Evolutionary conservation across 2,888 invertebrate genomes (phyloP).

Genomic region (Marronus borbonicus): DNA sequence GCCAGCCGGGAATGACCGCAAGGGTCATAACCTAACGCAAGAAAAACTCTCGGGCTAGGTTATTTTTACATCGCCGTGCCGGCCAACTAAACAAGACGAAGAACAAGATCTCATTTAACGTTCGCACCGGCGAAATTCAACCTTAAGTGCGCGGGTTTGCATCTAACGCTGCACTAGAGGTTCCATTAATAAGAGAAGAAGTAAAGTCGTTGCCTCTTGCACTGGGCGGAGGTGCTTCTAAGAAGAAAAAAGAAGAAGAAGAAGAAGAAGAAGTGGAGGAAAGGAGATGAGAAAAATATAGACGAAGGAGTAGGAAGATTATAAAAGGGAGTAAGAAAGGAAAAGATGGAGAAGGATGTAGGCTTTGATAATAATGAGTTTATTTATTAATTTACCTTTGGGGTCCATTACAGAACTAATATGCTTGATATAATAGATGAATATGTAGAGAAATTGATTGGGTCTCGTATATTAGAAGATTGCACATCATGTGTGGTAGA

Average conservation of each 20-base stretch:
- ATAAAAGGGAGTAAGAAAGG: neutral
- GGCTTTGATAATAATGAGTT: slow-evolving; percentile 18
- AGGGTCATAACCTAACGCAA: slow-evolving; percentile 50
- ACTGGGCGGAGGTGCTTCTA: neutral
- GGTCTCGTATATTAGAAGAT: too few species aligned
- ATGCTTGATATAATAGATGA: too few species aligned
- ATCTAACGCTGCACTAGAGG: slow-evolving; percentile 20
- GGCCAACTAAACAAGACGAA: slow-evolving; percentile 29
- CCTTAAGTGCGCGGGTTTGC: neutral
- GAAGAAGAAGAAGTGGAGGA: too few species aligned
- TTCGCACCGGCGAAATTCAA: neutral
- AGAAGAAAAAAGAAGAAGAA: too few species aligned
- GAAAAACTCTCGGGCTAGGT: slow-evolving; percentile 52
- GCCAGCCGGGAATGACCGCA: slow-evolving; percentile 5
- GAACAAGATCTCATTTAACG: slow-evolving; percentile 43
- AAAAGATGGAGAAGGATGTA: neutral
- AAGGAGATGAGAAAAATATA: too few species aligned
- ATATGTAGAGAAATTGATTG: too few species aligned
- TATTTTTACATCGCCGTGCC: slow-evolving; percentile 51
- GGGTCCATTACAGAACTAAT: neutral
- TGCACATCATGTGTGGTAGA: too few species aligned
- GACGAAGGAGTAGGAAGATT: too few species aligned
- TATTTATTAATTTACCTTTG: slow-evolving; percentile 30
- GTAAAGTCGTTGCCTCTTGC: slow-evolving; percentile 45
- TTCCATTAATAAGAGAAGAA: slow-evolving; percentile 52